Evolutionary conservation across 2,888 invertebrate genomes (phyloP).

Genomic region (Pristionchus mayeri): DNA sequence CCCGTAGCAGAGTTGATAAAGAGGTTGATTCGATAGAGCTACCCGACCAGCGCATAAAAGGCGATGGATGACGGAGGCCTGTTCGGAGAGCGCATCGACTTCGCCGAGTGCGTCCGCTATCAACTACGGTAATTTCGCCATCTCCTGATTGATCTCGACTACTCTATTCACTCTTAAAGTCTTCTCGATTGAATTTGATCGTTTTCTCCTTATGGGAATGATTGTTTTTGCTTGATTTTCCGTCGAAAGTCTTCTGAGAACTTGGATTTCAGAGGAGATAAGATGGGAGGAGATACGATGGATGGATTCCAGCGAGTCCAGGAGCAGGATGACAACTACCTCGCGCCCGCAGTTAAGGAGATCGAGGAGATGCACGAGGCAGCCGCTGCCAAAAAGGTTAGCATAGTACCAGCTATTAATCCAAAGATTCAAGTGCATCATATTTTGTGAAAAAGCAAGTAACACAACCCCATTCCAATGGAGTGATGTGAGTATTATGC

Average conservation of each 20-base stretch:
- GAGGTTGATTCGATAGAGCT: not conserved
- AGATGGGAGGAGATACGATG: not conserved
- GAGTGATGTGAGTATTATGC: too few species aligned
- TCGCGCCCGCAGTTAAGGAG: constrained; percentile 32
- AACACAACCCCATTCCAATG: too few species aligned
- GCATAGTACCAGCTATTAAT: too few species aligned
- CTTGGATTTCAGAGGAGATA: not conserved
- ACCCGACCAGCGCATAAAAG: not conserved
- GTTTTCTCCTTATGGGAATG: not conserved
- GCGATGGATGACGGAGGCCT: not conserved
- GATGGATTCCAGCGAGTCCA: not conserved
- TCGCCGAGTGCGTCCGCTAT: not conserved
- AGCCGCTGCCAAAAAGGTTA: constrained; percentile 35
- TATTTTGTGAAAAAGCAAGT: too few species aligned
- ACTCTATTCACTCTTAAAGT: not conserved
- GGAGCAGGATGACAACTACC: constrained; percentile 38
- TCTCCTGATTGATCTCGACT: not conserved
- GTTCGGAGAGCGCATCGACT: not conserved
- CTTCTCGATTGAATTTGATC: not conserved
- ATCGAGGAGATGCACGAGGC: constrained; percentile 39
- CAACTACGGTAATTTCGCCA: not conserved
- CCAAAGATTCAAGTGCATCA: too few species aligned
- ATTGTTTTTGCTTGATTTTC: not conserved
- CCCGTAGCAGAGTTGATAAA: constrained; percentile 3
- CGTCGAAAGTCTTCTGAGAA: too few species aligned